Evolutionary conservation across 2,797 vertebrate genomes (phyloP).

Genomic region (Rhincodon typus): DNA sequence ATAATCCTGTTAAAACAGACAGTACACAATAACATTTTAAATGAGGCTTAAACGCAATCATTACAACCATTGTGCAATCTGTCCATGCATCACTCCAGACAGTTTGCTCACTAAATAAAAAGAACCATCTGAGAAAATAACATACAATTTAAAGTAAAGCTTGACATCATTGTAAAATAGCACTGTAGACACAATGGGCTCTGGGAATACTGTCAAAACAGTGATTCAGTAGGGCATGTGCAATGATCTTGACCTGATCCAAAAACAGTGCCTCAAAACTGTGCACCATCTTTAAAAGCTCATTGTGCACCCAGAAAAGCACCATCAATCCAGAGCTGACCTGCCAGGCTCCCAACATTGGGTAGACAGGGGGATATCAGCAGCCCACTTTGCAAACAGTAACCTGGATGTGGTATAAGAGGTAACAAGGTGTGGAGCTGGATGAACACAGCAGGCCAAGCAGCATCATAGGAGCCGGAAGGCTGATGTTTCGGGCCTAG

Average conservation of each 20-base stretch:
- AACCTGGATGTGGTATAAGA: too few species aligned
- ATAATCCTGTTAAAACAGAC: neutral
- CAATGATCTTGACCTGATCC: neutral
- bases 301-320: too few species aligned
- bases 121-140: neutral
- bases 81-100: neutral
- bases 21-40: neutral
- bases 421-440: too few species aligned
- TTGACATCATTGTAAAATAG: conserved; percentile 1
- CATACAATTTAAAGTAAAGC: neutral
- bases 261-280: neutral
- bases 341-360: too few species aligned
- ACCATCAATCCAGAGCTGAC: too few species aligned
- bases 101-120: neutral
- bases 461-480: too few species aligned
- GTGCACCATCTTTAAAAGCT: too few species aligned
- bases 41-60: neutral
- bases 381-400: too few species aligned
- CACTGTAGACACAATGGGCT: neutral
- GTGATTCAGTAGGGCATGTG: neutral
- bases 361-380: too few species aligned
- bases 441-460: too few species aligned
- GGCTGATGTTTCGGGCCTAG: too few species aligned
- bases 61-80: neutral
- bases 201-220: neutral